A percentile compares a stretch with the other conserved stretches of the same genome.
Conservation (phyloP, 2,113 vertebrate genomes). For the Misgurnus anguillicaudatus region DNA sequence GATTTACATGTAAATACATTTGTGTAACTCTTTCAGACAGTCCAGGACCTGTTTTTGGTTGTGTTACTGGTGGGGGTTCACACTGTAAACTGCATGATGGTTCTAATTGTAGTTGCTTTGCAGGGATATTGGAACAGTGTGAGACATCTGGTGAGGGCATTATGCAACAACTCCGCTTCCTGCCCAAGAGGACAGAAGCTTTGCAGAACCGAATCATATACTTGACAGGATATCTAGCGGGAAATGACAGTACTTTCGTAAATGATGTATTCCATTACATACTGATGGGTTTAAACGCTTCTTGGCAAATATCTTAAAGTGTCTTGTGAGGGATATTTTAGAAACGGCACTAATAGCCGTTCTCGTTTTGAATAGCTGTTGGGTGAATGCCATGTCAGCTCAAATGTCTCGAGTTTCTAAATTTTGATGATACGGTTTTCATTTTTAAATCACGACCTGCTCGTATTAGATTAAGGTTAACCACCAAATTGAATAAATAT, state of each 20-base stretch:
- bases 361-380: slow-evolving; percentile 3
- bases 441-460: background rate
- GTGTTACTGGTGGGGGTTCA: background rate
- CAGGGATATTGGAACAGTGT: slow-evolving; percentile 37
- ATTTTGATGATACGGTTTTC: slow-evolving; percentile 22
- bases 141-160: slow-evolving; percentile 51
- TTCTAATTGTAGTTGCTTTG: slow-evolving; percentile 19
- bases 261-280: slow-evolving; percentile 51
- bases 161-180: slow-evolving; percentile 45
- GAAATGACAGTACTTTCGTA: slow-evolving; percentile 53
- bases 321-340: slow-evolving; percentile 37
- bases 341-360: slow-evolving; percentile 8
- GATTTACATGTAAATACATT: no score
- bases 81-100: slow-evolving; percentile 13
- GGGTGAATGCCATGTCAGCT: slow-evolving; percentile 34
- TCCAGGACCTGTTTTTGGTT: no score
- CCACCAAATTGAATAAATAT: slow-evolving; percentile 11
- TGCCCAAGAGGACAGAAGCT: slow-evolving; percentile 36
- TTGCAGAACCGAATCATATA: slow-evolving; percentile 39
- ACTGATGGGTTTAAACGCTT: slow-evolving; percentile 16
- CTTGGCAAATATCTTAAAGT: slow-evolving; percentile 29
- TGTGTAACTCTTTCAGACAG: no score
- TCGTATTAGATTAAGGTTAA: slow-evolving; percentile 27
- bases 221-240: slow-evolving; percentile 49
- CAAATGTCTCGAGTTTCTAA: slow-evolving; percentile 15